Conservation (phyloP, 2,888 invertebrate genomes). For the Heliconius ethilla region DNA sequence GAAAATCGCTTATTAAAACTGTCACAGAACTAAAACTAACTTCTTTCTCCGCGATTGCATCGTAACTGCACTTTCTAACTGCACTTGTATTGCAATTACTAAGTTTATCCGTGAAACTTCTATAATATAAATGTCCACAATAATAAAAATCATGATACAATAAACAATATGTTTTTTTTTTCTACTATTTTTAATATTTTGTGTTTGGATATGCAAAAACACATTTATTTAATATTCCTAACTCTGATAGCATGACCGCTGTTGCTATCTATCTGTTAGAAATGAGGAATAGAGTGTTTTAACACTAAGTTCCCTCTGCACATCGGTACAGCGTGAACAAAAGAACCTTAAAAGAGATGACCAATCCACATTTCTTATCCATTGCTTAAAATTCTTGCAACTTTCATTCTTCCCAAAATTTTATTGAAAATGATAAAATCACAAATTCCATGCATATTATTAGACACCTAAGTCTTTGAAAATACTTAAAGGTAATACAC, state of each 20-base stretch:
- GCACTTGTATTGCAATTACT: constrained; percentile 25
- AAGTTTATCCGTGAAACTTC: constrained; percentile 23
- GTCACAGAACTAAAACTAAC: background rate
- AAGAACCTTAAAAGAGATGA: too few relatives aligned
- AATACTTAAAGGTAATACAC: background rate
- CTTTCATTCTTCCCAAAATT: background rate
- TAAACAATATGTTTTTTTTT: too few relatives aligned
- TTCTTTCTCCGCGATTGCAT: constrained; percentile 24
- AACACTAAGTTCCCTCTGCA: too few relatives aligned
- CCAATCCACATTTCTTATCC: too few relatives aligned
- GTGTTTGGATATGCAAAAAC: too few relatives aligned
- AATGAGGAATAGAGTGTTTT: too few relatives aligned
- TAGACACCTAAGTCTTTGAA: background rate
- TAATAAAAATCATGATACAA: background rate
- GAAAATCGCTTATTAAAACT: constrained; percentile 27
- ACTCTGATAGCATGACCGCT: too few relatives aligned
- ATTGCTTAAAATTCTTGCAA: background rate
- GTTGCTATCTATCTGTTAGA: too few relatives aligned
- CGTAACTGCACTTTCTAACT: constrained; percentile 29
- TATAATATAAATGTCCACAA: constrained; percentile 8
- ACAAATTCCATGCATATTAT: background rate
- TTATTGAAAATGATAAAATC: background rate
- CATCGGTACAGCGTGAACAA: too few relatives aligned
- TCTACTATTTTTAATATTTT: too few relatives aligned
- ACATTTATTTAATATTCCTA: too few relatives aligned